Percentiles rank a stretch among this genome's conserved stretches.
These are phyloP conservation scores for Anoplophora glabripennis DNA, from an alignment of 1,140 invertebrate genomes.

Conservation along the genomic window DNA sequence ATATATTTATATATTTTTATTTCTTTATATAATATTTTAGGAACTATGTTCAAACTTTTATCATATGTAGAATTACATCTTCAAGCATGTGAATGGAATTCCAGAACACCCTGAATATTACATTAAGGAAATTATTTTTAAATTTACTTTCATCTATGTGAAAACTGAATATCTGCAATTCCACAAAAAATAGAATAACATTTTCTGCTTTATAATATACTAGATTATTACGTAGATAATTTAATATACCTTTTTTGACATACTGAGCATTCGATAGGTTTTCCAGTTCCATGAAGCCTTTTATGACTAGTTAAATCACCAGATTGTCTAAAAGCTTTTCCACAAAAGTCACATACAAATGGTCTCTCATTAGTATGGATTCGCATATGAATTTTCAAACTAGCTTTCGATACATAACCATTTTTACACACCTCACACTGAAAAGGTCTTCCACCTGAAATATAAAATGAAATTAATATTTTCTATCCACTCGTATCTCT, in stretches of 20 bases:
- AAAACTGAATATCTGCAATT: too few relatives aligned
- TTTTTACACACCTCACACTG: conserved; percentile 50
- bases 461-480: background rate
- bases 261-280: conserved; percentile 47
- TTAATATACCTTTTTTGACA: conserved; percentile 44
- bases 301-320: conserved; percentile 48
- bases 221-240: background rate
- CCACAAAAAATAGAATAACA: too few relatives aligned
- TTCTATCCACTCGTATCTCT: too few relatives aligned
- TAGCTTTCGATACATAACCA: conserved; percentile 51
- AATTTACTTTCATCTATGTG: too few relatives aligned
- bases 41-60: too few relatives aligned
- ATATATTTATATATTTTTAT: too few relatives aligned
- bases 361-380: conserved; percentile 61
- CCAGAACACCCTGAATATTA: too few relatives aligned
- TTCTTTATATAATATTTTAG: too few relatives aligned
- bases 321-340: conserved; percentile 48
- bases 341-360: conserved; percentile 54
- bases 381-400: conserved; percentile 58
- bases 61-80: too few relatives aligned
- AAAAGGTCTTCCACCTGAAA: conserved; percentile 46
- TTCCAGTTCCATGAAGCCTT: conserved; percentile 47
- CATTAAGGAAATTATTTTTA: too few relatives aligned
- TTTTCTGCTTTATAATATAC: too few relatives aligned
- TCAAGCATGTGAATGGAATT: too few relatives aligned